phyloP scores from a whole-genome alignment of 2,888 invertebrate genomes.

The Amphipoea lucens region DNA sequence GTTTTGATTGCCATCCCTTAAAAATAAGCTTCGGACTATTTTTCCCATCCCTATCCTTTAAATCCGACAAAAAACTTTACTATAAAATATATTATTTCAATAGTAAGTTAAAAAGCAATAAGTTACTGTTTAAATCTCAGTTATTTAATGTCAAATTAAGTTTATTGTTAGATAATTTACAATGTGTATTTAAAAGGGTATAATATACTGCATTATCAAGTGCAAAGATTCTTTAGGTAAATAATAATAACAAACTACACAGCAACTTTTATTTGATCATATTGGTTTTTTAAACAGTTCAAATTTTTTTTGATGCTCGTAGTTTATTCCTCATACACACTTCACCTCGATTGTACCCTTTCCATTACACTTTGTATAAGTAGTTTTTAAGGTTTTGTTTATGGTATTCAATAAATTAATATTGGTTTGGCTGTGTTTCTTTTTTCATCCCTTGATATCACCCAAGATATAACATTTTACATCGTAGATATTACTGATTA shows the following conservation, averaged over 20 bases:
- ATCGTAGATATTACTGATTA: not conserved
- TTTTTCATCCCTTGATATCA: constrained; percentile 61
- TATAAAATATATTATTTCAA: constrained; percentile 21
- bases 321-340: not conserved
- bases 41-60: constrained; percentile 41
- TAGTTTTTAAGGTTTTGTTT: constrained; percentile 71
- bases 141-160: constrained; percentile 55
- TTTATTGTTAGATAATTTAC: constrained; percentile 50
- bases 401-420: constrained; percentile 82
- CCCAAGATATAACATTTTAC: not conserved
- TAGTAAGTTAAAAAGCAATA: constrained; percentile 29
- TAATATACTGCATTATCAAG: not conserved
- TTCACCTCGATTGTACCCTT: not conserved
- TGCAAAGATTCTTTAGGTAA: not conserved
- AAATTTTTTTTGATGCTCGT: not conserved
- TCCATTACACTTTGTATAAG: constrained; percentile 35
- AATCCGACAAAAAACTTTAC: constrained; percentile 28
- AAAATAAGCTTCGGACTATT: constrained; percentile 38
- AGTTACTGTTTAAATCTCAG: constrained; percentile 48
- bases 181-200: constrained; percentile 12
- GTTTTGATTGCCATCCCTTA: constrained; percentile 80
- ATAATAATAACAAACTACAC: not conserved
- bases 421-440: constrained; percentile 86
- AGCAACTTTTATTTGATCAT: not conserved
- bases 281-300: not conserved